Evolutionary conservation across 2,113 vertebrate species (phyloP).

Genomic region (Genyomyrus donnyi): DNA sequence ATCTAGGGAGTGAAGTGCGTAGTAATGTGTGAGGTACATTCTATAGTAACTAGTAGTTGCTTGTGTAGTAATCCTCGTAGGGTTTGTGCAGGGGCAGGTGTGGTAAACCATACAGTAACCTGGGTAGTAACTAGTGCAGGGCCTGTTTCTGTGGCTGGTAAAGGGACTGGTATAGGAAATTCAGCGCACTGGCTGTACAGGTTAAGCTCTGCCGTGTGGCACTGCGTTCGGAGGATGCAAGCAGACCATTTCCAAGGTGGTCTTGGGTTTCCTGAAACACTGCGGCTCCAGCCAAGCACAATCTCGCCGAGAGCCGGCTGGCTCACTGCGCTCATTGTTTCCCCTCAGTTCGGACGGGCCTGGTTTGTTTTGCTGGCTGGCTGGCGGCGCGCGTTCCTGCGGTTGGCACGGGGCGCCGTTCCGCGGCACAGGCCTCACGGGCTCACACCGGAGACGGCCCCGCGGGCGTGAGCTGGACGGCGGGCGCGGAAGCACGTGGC

Average conservation of each 20-base stretch:
- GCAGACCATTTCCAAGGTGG: constrained; percentile 16
- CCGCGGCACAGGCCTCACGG: neutral
- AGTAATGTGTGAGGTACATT: neutral
- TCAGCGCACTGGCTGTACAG: neutral
- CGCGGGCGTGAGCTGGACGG: neutral
- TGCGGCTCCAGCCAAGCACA: constrained; percentile 18
- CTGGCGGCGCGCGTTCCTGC: constrained; percentile 12
- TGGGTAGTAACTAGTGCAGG: neutral
- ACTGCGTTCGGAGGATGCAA: neutral
- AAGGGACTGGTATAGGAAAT: neutral
- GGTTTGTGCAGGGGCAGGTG: neutral
- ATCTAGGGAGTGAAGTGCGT: neutral
- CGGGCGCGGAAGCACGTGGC: neutral
- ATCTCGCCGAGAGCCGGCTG: constrained; percentile 4
- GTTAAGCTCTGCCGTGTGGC: neutral
- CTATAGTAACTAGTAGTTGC: neutral
- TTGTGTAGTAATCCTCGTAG: neutral
- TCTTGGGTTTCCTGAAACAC: constrained; percentile 24
- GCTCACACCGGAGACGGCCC: neutral
- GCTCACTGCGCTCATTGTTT: constrained; percentile 20
- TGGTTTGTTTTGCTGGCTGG: constrained; percentile 21
- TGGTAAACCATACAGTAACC: neutral
- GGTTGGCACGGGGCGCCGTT: neutral
- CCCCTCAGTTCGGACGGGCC: constrained; percentile 2
- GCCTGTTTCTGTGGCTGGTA: neutral